Evolutionary conservation across 2,797 vertebrate species (phyloP), one percentile per base, ranked within the genome.

Genomic region (Mastacembelus armatus): DNA sequence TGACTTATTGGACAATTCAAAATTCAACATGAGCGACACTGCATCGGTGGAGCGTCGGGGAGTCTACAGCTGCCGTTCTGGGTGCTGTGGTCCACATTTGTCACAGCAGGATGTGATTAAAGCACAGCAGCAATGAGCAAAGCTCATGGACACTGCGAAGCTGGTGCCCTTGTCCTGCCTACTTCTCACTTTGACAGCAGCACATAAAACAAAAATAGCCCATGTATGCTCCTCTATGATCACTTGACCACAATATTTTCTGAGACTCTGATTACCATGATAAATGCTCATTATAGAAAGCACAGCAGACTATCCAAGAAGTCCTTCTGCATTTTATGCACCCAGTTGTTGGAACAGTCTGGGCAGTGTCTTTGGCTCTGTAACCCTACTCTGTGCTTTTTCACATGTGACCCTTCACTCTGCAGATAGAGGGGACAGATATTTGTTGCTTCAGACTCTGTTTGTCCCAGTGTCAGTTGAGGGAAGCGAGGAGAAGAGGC

Each of bases 331-430:
- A 47, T 83, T 85, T 83, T 60, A 61, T 84, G 63, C 78, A 89
- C 69, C 67, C 67, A 43, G 74, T 85, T 71, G 77, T 85, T 89
- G 78, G 81, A 85, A 54, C 64, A 42, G 74, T 85, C 82, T 83
- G 84, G 69, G 80, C 50, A 83, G 73, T 35, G 2, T 78, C 55
- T 66, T 66, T 49, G 70, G 66, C 74, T 71, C 51, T 49, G 59
- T 56, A 76, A 74, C 80, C n/a, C 48, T 72, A 70, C 49, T 64
- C 66, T 10, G 27, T 36, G 56, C 47, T 68, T 76, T 79, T 63
- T 71, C 29, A 40, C 68, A 56, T 69, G 42, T 69, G 58, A 61
- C 62, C 16, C 40, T 57, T 72, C 51, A 15, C 44, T 39, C 60
- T 60, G 58, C 61, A 55, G 63, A 50, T 29, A 47, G 39, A 65